Evolutionary conservation across 2,113 vertebrate genomes (phyloP).

Genomic region (Eulemur macaco): DNA sequence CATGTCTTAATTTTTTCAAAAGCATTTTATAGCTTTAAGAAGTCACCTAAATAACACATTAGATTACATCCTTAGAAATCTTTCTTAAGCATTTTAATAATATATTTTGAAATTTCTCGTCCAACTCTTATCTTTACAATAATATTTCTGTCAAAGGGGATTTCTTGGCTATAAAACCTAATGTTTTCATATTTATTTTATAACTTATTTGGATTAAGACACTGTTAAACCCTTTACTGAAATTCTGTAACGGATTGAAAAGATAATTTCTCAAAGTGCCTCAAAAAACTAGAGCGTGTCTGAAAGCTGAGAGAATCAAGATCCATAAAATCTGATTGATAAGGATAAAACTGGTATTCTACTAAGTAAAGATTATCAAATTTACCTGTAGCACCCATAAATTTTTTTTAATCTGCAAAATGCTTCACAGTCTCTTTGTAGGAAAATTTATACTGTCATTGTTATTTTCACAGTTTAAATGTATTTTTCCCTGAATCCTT

Average conservation of each 20-base stretch:
- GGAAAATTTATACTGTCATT: not conserved
- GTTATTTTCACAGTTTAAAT: not conserved
- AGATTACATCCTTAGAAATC: slow-evolving; percentile 6
- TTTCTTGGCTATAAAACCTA: not conserved
- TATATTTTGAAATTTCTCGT: not conserved
- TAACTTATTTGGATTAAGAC: not conserved
- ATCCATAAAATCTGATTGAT: not conserved
- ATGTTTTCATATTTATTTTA: slow-evolving; percentile 25
- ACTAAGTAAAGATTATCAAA: not conserved
- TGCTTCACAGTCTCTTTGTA: not conserved
- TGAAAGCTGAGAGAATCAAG: slow-evolving; percentile 9
- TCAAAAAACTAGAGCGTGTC: not conserved
- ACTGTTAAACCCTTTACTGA: not conserved
- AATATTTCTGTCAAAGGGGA: not conserved
- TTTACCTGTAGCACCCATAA: not conserved
- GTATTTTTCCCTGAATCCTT: not conserved
- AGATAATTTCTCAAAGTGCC: not conserved
- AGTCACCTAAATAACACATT: not conserved
- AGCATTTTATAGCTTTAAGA: not conserved
- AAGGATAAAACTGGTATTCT: not conserved
- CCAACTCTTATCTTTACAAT: not conserved
- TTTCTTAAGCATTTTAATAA: slow-evolving; percentile 5
- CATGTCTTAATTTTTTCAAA: not conserved
- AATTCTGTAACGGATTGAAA: slow-evolving; percentile 13
- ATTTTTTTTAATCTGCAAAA: not conserved